Base-by-base conservation (phyloP, 2,797 vertebrate species). In the Pteronotus mesoamericanus region DNA sequence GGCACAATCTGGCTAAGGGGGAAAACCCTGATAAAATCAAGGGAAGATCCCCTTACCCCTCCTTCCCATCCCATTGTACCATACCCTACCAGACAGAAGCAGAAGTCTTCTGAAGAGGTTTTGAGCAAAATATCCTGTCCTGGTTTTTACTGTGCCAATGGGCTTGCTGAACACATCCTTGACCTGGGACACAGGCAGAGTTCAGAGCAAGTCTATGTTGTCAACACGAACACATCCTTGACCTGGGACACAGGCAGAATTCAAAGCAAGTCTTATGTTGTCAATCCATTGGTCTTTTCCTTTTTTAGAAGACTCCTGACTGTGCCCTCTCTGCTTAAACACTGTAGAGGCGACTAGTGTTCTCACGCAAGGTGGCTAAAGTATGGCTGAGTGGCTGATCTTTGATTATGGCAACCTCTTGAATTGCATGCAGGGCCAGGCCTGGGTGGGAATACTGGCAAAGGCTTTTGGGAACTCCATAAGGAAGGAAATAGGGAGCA, bases 401-500 rank as follows among this genome's bases (percentile, higher is more conserved):
- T 97, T 98, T 99, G 74, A 99, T 97, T 39, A 95, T 95, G 86
- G 99, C 99, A 78, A 99, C 98, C 98, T 99, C 99, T 89, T 95
- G 97, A 85, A 99, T 95, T 0, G 98, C 99, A 69, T 99, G 97
- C 96, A 99, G 97, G 22, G 98, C 99, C 98, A 99, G 98, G 10
- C 99, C 99, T 8, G 99, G 99, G 94, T 99, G 99, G 64, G 99
- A 96, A 96, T 98, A 99, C 74, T 69, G 96, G 95, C 99, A 98
- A 5, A 95, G 10, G 1, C 87, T 96, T 98, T 97, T 99, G 7
- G 98, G 78, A 68, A 99, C 98, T 98, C 98, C 92, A 42, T 98
- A 98, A 84, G 99, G 99, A 44, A 99, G 97, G 91, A 99, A 99
- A 96, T 99, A 99, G 0, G 99, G 99, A 3, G 99, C 98, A 14